Evolutionary conservation across 2,888 invertebrate species (phyloP), one percentile per base, ranked within the genome.

Genomic region (Rugalucina vietnamica): DNA sequence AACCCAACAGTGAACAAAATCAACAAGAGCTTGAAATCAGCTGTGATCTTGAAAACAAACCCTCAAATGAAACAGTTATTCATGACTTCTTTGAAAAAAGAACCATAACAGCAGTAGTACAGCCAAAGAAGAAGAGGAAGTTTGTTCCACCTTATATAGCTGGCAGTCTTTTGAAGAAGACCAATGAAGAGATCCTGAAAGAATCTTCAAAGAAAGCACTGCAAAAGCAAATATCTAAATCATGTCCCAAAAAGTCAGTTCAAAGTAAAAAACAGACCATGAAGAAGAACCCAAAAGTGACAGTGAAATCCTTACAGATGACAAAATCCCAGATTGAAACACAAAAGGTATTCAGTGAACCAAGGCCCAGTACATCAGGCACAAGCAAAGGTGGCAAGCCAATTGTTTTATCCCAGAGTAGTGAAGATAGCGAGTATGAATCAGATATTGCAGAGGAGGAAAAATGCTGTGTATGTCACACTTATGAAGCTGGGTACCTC

Each of bases 131-230:
- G n/a, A 77, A 29, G 36, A 74, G 49, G 32, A 81, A 82, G 32
- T 79, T 79, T 75, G 65, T 82, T 8, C 76, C 72, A 39, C 82
- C 82, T 29, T 79, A 76, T 21, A 2, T 82, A 2, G 49, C 78
- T 24, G 82, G 78, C n/a, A 82, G 43, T 43, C 57, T 82, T 14
- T 21, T 37, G 29, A 78, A 78, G 43, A 65, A 82, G 29, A 34
- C 49, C 12, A 74, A 60, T 21, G 29, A 32, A 21, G 82, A 78
- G 14, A 69, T 74, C 29, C 49, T 82, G 10, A 60, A 36, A 32
- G n/a, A 10, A 37, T 29, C 50, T 50, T 29, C n/a, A n/a, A n/a
- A n/a, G n/a, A n/a, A n/a, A n/a, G n/a, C n/a, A n/a, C n/a, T n/a
- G n/a, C n/a, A n/a, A n/a, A n/a, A n/a, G n/a, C n/a, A 57, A 32